These are phyloP conservation scores for Melanotaenia boesemani DNA, from an alignment of 2,797 vertebrate species.

Conservation along the genomic window DNA sequence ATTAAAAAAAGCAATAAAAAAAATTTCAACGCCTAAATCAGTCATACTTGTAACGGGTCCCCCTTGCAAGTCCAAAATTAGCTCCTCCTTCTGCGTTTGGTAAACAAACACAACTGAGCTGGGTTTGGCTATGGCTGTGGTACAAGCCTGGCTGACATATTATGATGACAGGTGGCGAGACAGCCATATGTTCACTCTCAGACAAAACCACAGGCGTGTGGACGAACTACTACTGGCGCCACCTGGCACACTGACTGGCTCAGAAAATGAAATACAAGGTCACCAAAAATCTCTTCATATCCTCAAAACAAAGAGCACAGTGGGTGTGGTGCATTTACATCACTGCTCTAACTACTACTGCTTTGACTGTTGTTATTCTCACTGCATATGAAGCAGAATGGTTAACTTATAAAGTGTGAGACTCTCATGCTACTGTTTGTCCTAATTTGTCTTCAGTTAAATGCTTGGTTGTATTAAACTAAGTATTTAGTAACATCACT, in stretches of 20 bases:
- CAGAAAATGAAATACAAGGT: slow-evolving; percentile 55
- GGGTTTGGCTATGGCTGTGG: slow-evolving; percentile 21
- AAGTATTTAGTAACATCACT: not conserved
- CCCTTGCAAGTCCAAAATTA: not conserved
- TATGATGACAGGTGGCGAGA: slow-evolving; percentile 56
- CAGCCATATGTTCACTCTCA: slow-evolving; percentile 59
- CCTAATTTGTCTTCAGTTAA: not conserved
- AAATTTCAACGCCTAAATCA: not conserved
- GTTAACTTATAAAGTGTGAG: not conserved
- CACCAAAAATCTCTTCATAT: slow-evolving; percentile 41
- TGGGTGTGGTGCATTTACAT: slow-evolving; percentile 29
- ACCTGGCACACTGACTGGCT: slow-evolving; percentile 59
- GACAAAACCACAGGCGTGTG: slow-evolving; percentile 22
- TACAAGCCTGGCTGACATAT: slow-evolving; percentile 31
- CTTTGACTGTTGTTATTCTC: accelerated
- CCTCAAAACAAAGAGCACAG: slow-evolving; percentile 40
- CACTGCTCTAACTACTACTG: not conserved
- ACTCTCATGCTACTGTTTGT: not conserved
- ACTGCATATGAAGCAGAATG: not conserved
- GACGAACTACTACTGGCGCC: slow-evolving; percentile 56
- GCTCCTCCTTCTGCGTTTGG: slow-evolving; percentile 3
- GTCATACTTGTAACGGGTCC: not conserved
- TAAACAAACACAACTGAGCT: slow-evolving; percentile 3
- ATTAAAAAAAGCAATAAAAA: not conserved
- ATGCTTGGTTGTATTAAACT: not conserved